A percentile compares a stretch with the other conserved stretches of the same genome.
phyloP scores from a whole-genome alignment of 1,140 invertebrate species.

The Scaptomyza montana region DNA sequence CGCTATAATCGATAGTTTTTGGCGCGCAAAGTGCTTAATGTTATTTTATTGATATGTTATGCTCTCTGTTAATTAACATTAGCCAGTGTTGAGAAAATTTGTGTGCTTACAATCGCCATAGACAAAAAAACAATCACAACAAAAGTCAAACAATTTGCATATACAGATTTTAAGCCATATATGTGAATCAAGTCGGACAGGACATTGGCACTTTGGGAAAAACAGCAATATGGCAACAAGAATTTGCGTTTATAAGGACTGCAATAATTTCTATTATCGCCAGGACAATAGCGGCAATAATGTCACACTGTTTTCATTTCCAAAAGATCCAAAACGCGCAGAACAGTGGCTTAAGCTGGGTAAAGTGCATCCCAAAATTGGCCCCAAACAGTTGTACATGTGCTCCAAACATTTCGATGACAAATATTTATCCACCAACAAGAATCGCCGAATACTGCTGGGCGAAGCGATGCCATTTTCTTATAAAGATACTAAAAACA shows the following conservation, averaged over 20 bases:
- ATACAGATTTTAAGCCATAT: no score
- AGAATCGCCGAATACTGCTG: conserved; percentile 56
- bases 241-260: conserved; percentile 67
- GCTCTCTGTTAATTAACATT: neutral
- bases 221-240: conserved; percentile 42
- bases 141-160: conserved; percentile 1
- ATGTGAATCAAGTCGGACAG: no score
- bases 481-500: conserved; percentile 23
- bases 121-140: neutral
- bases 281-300: conserved; percentile 11
- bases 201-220: conserved; percentile 4
- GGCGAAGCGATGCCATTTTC: conserved; percentile 62
- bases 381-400: conserved; percentile 41
- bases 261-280: conserved; percentile 49
- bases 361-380: conserved; percentile 52
- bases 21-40: conserved; percentile 1
- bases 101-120: neutral
- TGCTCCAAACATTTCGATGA: conserved; percentile 75
- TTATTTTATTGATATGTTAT: neutral
- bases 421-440: conserved; percentile 51
- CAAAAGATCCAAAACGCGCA: conserved; percentile 56
- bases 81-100: neutral
- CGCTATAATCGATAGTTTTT: conserved; percentile 16
- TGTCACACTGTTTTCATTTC: conserved; percentile 64
- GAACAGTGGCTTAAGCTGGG: conserved; percentile 58